Conservation (phyloP, 2,888 invertebrate species). For the Aleiodes leptofemur region DNA sequence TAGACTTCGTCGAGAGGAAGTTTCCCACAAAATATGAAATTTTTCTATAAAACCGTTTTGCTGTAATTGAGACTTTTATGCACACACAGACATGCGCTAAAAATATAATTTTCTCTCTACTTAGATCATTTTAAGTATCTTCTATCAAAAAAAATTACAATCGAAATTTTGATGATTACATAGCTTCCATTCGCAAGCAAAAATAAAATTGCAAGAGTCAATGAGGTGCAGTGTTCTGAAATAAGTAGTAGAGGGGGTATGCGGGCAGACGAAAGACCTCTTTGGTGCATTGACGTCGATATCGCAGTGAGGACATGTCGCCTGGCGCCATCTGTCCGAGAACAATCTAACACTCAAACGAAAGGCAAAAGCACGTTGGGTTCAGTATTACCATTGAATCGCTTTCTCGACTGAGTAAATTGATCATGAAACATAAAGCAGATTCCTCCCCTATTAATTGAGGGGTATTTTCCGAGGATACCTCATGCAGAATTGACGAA, state of each 20-base stretch:
- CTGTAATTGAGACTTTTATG: no score
- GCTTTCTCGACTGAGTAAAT: conserved; percentile 28
- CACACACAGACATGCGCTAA: no score
- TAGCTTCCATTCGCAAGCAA: neutral
- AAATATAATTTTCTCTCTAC: no score
- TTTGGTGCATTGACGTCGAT: conserved; percentile 67
- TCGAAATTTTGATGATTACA: no score
- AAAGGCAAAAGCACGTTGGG: conserved; percentile 28
- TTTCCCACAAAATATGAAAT: no score
- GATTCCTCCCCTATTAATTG: conserved; percentile 41
- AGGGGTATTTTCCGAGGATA: neutral
- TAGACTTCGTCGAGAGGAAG: no score
- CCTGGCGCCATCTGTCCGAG: conserved; percentile 56
- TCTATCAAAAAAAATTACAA: no score
- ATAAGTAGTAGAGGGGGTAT: conserved; percentile 44
- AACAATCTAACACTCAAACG: neutral
- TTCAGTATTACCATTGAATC: conserved; percentile 30
- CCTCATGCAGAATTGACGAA: neutral
- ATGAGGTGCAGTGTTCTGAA: conserved; percentile 39
- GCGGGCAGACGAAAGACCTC: conserved; percentile 48
- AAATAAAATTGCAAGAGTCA: conserved; percentile 15
- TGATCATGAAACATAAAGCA: conserved; percentile 13
- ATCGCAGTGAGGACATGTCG: conserved; percentile 53
- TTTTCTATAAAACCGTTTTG: no score
- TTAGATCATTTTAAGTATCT: no score